Evolutionary conservation across 2,888 invertebrate genomes (phyloP).

Genomic region (Sesamia inferens): DNA sequence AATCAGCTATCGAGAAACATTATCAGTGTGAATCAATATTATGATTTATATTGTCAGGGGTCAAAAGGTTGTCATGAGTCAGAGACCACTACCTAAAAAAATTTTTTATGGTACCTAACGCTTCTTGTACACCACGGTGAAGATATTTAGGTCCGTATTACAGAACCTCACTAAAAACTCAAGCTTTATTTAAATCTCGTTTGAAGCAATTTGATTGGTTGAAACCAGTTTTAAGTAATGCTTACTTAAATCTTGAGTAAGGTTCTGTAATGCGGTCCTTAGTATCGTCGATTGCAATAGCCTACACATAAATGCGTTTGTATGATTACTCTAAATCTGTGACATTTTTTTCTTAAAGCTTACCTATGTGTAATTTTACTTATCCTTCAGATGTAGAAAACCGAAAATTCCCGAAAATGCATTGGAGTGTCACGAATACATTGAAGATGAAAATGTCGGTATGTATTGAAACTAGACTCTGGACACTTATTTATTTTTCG

Average conservation of each 20-base stretch:
- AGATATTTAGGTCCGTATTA: no score
- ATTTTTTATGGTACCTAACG: not conserved
- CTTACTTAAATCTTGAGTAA: no score
- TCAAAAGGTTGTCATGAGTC: not conserved
- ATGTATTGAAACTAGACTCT: slow-evolving; percentile 57
- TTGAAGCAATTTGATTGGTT: no score
- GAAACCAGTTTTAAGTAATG: no score
- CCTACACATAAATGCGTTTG: not conserved
- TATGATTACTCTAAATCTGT: not conserved
- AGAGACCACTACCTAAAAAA: not conserved
- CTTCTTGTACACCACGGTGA: no score
- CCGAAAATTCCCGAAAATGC: slow-evolving; percentile 88
- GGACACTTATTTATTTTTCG: not conserved
- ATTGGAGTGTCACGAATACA: slow-evolving; percentile 87
- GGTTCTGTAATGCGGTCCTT: no score
- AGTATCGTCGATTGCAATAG: not conserved
- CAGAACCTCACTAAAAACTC: no score
- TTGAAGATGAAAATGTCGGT: slow-evolving; percentile 89
- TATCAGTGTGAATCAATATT: not conserved
- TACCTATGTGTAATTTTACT: slow-evolving; percentile 15
- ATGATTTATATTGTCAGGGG: not conserved
- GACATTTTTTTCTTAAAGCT: not conserved
- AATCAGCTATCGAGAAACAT: not conserved
- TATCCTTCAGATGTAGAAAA: slow-evolving; percentile 80
- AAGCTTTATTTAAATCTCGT: no score